Percentiles rank a stretch among this genome's conserved stretches.
These are phyloP conservation scores for Oconnorella tubifera DNA, from an alignment of 2,888 invertebrate species.

Conservation along the genomic window DNA sequence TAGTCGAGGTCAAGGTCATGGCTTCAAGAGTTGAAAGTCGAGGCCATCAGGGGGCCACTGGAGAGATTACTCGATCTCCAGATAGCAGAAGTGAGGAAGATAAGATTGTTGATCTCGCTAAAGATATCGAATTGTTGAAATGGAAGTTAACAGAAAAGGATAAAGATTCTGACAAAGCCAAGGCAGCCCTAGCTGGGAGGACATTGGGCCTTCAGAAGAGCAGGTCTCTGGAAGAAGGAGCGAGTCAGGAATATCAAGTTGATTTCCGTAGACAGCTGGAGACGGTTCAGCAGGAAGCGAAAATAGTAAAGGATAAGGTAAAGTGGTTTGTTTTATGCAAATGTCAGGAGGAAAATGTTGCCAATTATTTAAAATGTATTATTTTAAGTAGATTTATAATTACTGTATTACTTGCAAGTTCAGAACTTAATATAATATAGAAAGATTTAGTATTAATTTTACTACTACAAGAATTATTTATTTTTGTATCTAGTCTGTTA, in stretches of 20 bases:
- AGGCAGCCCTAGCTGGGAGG: slow-evolving; percentile 30
- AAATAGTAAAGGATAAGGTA: slow-evolving; percentile 65
- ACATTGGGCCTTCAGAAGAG: slow-evolving; percentile 14
- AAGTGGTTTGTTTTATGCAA: too few relatives aligned
- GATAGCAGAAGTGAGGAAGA: slow-evolving; percentile 67
- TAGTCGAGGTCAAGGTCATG: slow-evolving; percentile 37
- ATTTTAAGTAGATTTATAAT: too few relatives aligned
- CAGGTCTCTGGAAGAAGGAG: slow-evolving; percentile 18
- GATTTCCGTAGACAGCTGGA: slow-evolving; percentile 57
- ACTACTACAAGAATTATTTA: too few relatives aligned
- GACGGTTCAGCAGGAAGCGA: slow-evolving; percentile 73
- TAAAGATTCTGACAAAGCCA: slow-evolving; percentile 55
- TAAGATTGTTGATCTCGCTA: slow-evolving; percentile 41
- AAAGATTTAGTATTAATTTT: too few relatives aligned
- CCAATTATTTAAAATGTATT: too few relatives aligned
- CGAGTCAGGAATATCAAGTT: slow-evolving; percentile 7
- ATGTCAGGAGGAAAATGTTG: too few relatives aligned
- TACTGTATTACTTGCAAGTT: too few relatives aligned
- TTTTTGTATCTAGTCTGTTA: too few relatives aligned
- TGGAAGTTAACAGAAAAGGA: slow-evolving; percentile 75
- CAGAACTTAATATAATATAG: too few relatives aligned
- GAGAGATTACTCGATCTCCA: slow-evolving; percentile 72
- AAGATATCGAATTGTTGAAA: slow-evolving; percentile 67
- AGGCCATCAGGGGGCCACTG: slow-evolving; percentile 70
- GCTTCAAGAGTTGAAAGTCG: slow-evolving; percentile 46